These are phyloP conservation scores for Chionoecetes opilio DNA, from an alignment of 1,140 invertebrate species.

Conservation along the genomic window DNA sequence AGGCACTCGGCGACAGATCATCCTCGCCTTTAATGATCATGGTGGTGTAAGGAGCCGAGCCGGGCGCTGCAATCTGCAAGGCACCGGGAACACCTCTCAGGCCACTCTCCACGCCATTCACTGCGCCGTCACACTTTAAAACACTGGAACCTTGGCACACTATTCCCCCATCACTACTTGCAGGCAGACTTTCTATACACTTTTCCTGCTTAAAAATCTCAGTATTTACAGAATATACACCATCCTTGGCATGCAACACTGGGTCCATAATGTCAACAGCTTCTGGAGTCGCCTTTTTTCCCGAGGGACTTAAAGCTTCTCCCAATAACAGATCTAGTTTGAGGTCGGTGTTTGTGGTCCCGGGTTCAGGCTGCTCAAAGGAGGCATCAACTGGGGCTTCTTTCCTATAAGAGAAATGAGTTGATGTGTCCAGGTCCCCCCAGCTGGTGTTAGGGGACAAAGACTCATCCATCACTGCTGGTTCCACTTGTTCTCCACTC, in stretches of 20 bases:
- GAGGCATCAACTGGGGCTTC: constrained; percentile 62
- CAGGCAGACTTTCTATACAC: not conserved
- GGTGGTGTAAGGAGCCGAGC: not conserved
- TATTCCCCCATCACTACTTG: not conserved
- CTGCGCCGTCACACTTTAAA: no score
- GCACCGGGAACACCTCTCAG: not conserved
- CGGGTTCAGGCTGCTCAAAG: constrained; percentile 22
- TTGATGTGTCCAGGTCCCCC: constrained; percentile 6
- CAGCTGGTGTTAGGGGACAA: not conserved
- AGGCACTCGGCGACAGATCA: constrained; percentile 69
- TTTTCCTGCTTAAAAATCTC: not conserved
- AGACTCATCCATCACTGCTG: not conserved
- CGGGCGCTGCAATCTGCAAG: not conserved
- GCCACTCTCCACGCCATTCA: not conserved
- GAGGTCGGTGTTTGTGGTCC: not conserved
- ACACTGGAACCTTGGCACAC: not conserved
- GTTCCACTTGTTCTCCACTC: no score
- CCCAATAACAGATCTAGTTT: not conserved
- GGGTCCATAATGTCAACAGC: not conserved
- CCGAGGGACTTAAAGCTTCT: not conserved
- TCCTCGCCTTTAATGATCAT: constrained; percentile 45
- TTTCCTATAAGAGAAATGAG: constrained; percentile 51
- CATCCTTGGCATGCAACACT: not conserved
- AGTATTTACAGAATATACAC: not conserved
- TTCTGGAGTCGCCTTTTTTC: not conserved